Evolutionary conservation across 2,888 invertebrate species (phyloP), one percentile per base, ranked within the genome.

Genomic region (Tipula helvola): DNA sequence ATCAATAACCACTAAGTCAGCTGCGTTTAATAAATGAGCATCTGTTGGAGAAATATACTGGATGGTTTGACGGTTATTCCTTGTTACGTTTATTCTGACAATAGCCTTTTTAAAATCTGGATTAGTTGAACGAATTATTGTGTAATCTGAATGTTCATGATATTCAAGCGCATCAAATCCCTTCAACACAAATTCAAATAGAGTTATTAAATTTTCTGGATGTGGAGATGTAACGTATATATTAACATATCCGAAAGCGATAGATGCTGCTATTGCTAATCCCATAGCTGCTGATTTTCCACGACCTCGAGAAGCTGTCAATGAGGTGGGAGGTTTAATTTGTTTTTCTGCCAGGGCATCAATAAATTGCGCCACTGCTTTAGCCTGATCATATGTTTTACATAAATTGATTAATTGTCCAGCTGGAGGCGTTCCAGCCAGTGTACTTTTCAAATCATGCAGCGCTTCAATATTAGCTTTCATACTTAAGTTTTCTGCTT

Each of bases 281-380:
- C 99, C 99, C 83, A 99, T 93, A 3, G 99, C 97, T 0, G 99
- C 99, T 0, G 99, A 99, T 92, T 99, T 99, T 88, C 99, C 99
- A 87, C 99, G 94, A 52, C 99, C 99, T 92, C 99, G 94, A 5
- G 98, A 96, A 18, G 99, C 99, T 0, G 99, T 99, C 87, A 99
- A 92, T 1, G 97, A 97, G 87, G 99, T 97, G 0, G 99, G 99
- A 0, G 97, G 96, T 88, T 94, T 93, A 0, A 93, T 90, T 88
- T 94, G 93, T 92, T 98, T 99, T 89, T 99, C 99, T 5, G 98
- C 97, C 86, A 99, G 94, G 0, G 97, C 97, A 90, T 99, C 98
- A 88, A 99, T 96, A 89, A 99, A 97, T 89, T 97, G 97, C 1
- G 98, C 93, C 0, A 99, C 93, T 0, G 97, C 97, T 89, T 97